These are phyloP conservation scores for Hemicentrotus pulcherrimus DNA, from an alignment of 35 echinoderm and acorn worm genomes.

Conservation along the genomic window DNA sequence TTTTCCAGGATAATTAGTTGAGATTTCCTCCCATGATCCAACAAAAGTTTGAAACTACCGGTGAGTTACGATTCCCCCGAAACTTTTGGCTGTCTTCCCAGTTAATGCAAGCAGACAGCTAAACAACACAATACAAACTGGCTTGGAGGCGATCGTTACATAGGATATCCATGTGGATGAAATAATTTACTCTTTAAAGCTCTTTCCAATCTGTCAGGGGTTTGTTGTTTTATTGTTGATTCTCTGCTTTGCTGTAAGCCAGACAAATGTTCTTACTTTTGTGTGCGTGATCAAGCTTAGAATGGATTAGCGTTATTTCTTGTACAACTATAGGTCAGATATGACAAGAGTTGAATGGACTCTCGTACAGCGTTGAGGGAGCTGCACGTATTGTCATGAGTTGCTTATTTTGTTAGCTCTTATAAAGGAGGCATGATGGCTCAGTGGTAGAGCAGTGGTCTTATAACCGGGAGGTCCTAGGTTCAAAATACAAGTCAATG, in stretches of 20 bases:
- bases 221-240: conserved; percentile 14
- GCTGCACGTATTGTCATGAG: not conserved
- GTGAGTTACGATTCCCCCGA: not conserved
- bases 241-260: not conserved
- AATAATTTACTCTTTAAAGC: not conserved
- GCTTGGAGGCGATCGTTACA: not conserved
- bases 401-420: too few species aligned
- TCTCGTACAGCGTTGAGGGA: not conserved
- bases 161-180: not conserved
- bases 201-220: not conserved
- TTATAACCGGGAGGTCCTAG: too few species aligned
- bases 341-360: not conserved
- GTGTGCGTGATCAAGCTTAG: not conserved
- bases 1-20: conserved; percentile 18
- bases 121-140: not conserved
- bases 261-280: not conserved
- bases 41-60: conserved; percentile 3
- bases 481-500: too few species aligned
- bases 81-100: not conserved
- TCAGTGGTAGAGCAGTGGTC: too few species aligned
- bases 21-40: not conserved
- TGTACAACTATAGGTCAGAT: not conserved
- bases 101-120: not conserved
- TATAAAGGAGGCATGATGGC: too few species aligned
- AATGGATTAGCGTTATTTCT: not conserved